Base-by-base conservation (phyloP, 1,140 invertebrate genomes). In the Portunus trituberculatus region DNA sequence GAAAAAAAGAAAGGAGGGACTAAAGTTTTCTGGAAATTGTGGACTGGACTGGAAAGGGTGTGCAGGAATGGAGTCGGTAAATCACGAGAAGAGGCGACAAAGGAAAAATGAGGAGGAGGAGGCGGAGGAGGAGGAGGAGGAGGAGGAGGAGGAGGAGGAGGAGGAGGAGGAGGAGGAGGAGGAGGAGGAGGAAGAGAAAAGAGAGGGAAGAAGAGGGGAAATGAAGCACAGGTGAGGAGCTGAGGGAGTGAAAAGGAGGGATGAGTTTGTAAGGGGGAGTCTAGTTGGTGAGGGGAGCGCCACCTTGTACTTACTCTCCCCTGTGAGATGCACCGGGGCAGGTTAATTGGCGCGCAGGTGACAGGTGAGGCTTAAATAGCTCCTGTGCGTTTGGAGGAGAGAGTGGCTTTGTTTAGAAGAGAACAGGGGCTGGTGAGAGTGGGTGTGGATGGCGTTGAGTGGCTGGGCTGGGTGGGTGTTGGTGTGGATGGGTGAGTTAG, bases 281-380 rank as follows among this genome's bases (percentile, higher is more conserved):
- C 1, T 12, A 4, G 2, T 16, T 20, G 67, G 67, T 8, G 12
- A 76, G n/a, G 67, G 67, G 67, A 25, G 67, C 12, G 20, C 20
- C 20, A n/a, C 67, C 67, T n/a, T 76, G 67, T 76, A n/a, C 20
- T 76, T 76, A 76, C 20, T 76, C 10, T 76, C 8, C 67, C 67
- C 67, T 20, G 20, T 20, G 25, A 25, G 67, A 76, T 76, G 67
- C 67, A 76, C 20, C 67, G 12, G 67, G 67, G 67, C 67, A 76
- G 67, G 20, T 76, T 76, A 76, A 76, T 76, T 76, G 67, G 67
- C 67, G 7, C 59, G 12, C 67, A 20, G n/a, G 67, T 20, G 67
- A 76, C 67, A 76, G 67, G 67, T 76, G 67, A 76, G 67, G 67
- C 67, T 76, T 76, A 76, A 76, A n/a, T 76, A 76, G 67, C 67